Conservation (phyloP, 1,140 invertebrate genomes). For the Lithobius niger region DNA sequence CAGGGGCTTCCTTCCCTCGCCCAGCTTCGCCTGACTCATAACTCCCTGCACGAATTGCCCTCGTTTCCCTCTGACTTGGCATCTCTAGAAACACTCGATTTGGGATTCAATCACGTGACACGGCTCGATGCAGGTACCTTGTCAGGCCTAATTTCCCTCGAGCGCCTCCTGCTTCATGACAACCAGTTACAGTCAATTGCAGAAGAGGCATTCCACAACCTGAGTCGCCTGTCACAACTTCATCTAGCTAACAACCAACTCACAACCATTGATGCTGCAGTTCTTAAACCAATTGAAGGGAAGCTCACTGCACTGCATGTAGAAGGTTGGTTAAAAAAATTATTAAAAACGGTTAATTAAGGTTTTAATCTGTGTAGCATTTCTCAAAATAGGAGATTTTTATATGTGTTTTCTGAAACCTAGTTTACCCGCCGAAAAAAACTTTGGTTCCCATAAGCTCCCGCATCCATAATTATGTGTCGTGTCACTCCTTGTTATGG, state of each 20-base stretch:
- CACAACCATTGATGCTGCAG: slow-evolving; percentile 56
- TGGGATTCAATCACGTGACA: slow-evolving; percentile 69
- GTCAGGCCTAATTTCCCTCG: slow-evolving; percentile 41
- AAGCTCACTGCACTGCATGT: slow-evolving; percentile 32
- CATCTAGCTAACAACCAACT: slow-evolving; percentile 75
- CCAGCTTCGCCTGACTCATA: slow-evolving; percentile 65
- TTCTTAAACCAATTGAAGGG: slow-evolving; percentile 21
- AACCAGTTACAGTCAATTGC: slow-evolving; percentile 69
- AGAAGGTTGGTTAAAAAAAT: too few relatives aligned
- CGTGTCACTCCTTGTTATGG: too few relatives aligned
- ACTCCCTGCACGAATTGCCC: slow-evolving; percentile 63
- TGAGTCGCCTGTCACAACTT: slow-evolving; percentile 61
- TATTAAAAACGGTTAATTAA: too few relatives aligned
- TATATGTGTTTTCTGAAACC: too few relatives aligned
- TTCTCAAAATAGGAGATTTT: too few relatives aligned
- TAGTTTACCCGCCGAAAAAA: too few relatives aligned
- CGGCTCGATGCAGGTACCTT: slow-evolving; percentile 60
- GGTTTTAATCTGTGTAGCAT: too few relatives aligned
- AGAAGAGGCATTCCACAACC: slow-evolving; percentile 57
- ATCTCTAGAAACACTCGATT: slow-evolving; percentile 52
- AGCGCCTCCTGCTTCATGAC: slow-evolving; percentile 59
- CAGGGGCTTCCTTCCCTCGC: slow-evolving; percentile 57
- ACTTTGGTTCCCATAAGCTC: too few relatives aligned
- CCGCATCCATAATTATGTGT: too few relatives aligned
- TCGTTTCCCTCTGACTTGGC: slow-evolving; percentile 65